Base-by-base conservation (phyloP, 2,113 vertebrate genomes). In the Motacilla tschutschensis region DNA sequence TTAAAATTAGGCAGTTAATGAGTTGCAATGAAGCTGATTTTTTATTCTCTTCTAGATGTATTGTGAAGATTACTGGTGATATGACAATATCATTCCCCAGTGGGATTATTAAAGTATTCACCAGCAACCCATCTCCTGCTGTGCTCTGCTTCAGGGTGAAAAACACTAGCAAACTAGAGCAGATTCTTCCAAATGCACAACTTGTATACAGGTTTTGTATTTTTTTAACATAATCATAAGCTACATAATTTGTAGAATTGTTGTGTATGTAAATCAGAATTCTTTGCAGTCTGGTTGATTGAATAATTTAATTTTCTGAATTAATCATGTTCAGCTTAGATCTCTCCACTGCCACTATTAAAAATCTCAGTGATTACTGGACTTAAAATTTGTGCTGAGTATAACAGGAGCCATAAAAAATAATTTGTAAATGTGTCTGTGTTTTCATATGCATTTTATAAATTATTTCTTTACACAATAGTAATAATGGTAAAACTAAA, bases 11-110 rank as follows among this genome's bases (percentile, higher is more conserved):
- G 24, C 33, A 73, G 41, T 25, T 65, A 83, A 75, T 84, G 63
- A 86, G 12, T 86, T 75, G 47, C 80, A 87, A 57, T 60, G 63
- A 81, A 94, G 63, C 69, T 79, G 12, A 50, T 50, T 28, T 71
- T 95, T 86, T 41, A 46, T 59, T 93, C 15, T 93, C 58, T 91
- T 82, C 66, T 59, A 95, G 99, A 94, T 99, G 99, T 90, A 99
- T 99, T 91, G 99, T 99, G 94, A 99, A 99, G 97, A 99, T 99
- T 85, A 99, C 98, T 63, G 99, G 99, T 79, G 99, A 99, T 82
- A 98, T 99, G 98, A 99, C 99, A 8, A 81, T 99, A 58, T 99
- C 99, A 15, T 99, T 99, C 96, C 99, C 99, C 83, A 98, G 97
- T 85, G 99, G 99, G 74, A 98, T 99, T 96, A 99, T 99, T 97